These are phyloP conservation scores for Pachypeltis micranthus DNA, from an alignment of 1,140 invertebrate species.

Conservation along the genomic window DNA sequence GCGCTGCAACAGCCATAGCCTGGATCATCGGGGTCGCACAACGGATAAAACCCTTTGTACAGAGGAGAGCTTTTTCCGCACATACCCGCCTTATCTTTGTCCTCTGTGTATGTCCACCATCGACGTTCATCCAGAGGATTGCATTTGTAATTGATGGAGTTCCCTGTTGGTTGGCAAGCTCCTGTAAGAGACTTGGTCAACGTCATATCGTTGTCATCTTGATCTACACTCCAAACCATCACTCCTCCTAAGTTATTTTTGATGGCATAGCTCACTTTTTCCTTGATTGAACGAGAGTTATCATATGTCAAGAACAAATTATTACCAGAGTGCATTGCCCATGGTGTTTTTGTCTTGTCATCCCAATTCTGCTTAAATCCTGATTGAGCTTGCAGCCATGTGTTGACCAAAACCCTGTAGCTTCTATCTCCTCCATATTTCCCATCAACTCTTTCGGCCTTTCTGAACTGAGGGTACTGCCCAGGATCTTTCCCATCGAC, in stretches of 20 bases:
- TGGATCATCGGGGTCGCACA: slow-evolving; percentile 25
- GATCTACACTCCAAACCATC: slow-evolving; percentile 24
- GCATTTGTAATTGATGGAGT: slow-evolving; percentile 22
- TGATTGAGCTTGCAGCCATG: slow-evolving; percentile 9
- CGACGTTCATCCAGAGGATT: slow-evolving; percentile 23
- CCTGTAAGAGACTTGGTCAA: slow-evolving; percentile 15
- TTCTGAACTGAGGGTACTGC: slow-evolving; percentile 20
- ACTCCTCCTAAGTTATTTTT: slow-evolving; percentile 24
- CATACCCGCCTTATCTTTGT: slow-evolving; percentile 21
- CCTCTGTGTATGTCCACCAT: slow-evolving; percentile 25
- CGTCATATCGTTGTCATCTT: slow-evolving; percentile 20
- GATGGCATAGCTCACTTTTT: slow-evolving; percentile 21
- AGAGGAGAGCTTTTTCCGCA: slow-evolving; percentile 23
- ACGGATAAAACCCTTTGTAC: slow-evolving; percentile 25
- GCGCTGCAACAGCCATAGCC: slow-evolving; percentile 24
- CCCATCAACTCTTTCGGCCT: slow-evolving; percentile 16
- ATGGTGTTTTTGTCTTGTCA: slow-evolving; percentile 19
- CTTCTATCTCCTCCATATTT: slow-evolving; percentile 19
- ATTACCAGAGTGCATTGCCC: slow-evolving; percentile 15
- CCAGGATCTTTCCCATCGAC: slow-evolving; percentile 16
- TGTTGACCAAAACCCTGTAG: slow-evolving; percentile 14
- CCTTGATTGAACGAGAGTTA: slow-evolving; percentile 17
- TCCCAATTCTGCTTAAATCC: slow-evolving; percentile 18
- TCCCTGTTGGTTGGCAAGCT: slow-evolving; percentile 17
- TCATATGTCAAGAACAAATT: slow-evolving; percentile 24